Evolutionary conservation across 2,888 invertebrate species (phyloP), one percentile per base, ranked within the genome.

Genomic region (Cantharis lateralis): DNA sequence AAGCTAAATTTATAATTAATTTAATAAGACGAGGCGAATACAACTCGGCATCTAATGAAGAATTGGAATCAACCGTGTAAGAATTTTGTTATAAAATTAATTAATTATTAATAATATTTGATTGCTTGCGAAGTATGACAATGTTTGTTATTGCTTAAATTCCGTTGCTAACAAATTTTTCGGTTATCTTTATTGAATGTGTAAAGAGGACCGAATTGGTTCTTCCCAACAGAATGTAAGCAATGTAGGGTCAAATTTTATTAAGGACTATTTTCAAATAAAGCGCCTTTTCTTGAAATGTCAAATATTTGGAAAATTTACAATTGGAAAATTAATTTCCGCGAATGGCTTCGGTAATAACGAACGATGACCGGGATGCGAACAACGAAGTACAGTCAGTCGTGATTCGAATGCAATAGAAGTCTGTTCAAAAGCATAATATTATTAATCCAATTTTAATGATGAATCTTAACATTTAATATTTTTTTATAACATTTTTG

Each of bases 1-100:
- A 84, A 1, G 83, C 89, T 0, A 83, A 80, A 0, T 87, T 89
- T 10, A 84, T 83, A 0, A 88, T 90, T 63, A 88, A 86, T 0
- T 87, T 89, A 76, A 86, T 88, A 71, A 84, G 78, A 68, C 26
- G 20, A 26, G 11, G 20, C 7, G 62, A 68, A 16, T 81, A 81
- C 68, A 48, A 15, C 48, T 74, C 77, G 10, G 11, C 72, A 5
- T 79, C 80, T 15, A 80, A 79, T 32, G 70, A 68, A 69, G 69
- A 72, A 18, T 32, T 78, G 16, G 63, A 71, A 16, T 32, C 15
- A 13, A 71, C 77, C 10, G 24, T 70, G 77, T 77, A 74, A 73
- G 70, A 26, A n/a, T 64, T 66, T 48, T 48, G 48, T 48, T 48
- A 48, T 48, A 48, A n/a, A 48, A n/a, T 48, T 48, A 48, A 48